These are phyloP conservation scores for Lasaia peninsularis DNA, from an alignment of 1,140 invertebrate genomes.

Conservation along the genomic window DNA sequence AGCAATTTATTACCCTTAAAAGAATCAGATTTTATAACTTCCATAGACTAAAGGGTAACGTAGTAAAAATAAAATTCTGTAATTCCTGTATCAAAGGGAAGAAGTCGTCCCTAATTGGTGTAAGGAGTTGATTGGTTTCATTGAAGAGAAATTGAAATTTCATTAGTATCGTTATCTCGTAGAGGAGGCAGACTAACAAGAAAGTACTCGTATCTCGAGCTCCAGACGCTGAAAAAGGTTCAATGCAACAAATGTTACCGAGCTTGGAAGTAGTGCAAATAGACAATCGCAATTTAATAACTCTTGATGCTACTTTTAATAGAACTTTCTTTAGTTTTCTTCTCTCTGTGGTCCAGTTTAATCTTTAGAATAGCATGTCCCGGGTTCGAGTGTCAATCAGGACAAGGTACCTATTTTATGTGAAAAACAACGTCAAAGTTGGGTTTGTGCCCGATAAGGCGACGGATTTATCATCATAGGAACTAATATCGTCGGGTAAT, in stretches of 20 bases:
- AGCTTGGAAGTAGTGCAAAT: slow-evolving; percentile 11
- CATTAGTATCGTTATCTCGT: slow-evolving; percentile 54
- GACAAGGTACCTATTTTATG: too few species aligned
- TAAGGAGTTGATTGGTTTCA: slow-evolving; percentile 41
- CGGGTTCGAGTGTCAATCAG: too few species aligned
- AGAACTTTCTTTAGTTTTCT: background rate
- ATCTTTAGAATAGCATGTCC: too few species aligned
- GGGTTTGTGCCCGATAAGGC: too few species aligned
- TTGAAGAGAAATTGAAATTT: slow-evolving; percentile 42
- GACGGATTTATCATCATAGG: too few species aligned
- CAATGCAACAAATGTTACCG: slow-evolving; percentile 26
- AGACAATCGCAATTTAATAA: background rate
- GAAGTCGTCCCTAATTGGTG: slow-evolving; percentile 5
- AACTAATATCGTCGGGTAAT: too few species aligned
- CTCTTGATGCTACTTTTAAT: background rate
- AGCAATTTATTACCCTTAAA: too few species aligned
- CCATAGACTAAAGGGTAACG: too few species aligned
- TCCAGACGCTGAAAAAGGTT: slow-evolving; percentile 37
- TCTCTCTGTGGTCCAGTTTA: too few species aligned
- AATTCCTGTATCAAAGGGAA: background rate
- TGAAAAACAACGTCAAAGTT: too few species aligned
- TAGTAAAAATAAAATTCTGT: too few species aligned
- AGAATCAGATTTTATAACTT: too few species aligned
- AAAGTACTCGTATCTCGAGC: slow-evolving; percentile 25
- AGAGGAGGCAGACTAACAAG: slow-evolving; percentile 36